These are phyloP conservation scores for Agrotis clavis DNA, from an alignment of 2,888 invertebrate species.

Conservation along the genomic window DNA sequence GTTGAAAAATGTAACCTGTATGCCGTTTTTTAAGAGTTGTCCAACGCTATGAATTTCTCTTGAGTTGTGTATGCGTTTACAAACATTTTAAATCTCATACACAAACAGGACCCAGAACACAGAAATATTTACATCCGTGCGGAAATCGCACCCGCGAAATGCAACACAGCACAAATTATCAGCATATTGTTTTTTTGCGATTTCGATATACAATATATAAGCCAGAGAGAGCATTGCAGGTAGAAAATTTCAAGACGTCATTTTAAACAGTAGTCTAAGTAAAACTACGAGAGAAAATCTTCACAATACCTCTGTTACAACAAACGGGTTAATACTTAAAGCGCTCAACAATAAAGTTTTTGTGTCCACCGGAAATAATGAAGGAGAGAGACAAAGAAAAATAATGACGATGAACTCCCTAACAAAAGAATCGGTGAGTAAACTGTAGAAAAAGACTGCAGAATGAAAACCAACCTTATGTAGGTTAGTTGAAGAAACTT, in stretches of 20 bases:
- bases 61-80: too few species aligned
- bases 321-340: conserved; percentile 55
- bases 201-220: neutral
- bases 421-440: conserved; percentile 64
- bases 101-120: too few species aligned
- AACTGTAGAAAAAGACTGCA: conserved; percentile 54
- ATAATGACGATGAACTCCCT: conserved; percentile 61
- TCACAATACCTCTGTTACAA: conserved; percentile 37
- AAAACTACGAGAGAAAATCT: conserved; percentile 28
- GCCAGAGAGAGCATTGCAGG: neutral
- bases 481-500: conserved; percentile 62
- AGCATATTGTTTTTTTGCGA: neutral
- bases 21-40: too few species aligned
- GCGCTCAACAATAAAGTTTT: conserved; percentile 59
- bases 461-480: conserved; percentile 54
- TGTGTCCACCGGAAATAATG: conserved; percentile 65
- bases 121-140: too few species aligned
- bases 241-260: neutral
- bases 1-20: too few species aligned
- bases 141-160: too few species aligned
- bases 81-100: too few species aligned
- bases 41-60: neutral
- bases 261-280: neutral
- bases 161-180: too few species aligned
- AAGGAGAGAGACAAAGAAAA: conserved; percentile 62